Evolutionary conservation across 2,797 vertebrate species (phyloP), one percentile per base, ranked within the genome.

Genomic region (Sphaeramia orbicularis): DNA sequence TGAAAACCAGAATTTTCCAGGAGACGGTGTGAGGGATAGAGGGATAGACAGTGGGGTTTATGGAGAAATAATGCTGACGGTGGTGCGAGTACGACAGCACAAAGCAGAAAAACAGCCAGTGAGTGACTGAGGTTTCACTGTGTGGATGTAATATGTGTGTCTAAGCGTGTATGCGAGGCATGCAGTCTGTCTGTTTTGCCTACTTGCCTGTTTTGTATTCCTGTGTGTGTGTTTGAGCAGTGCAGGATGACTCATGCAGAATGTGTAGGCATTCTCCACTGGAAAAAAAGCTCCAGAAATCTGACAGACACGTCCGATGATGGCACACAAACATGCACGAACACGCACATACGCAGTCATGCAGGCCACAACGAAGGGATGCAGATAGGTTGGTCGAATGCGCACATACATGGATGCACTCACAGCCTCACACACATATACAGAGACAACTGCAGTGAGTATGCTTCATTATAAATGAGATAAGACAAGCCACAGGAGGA

Each of bases 241-340:
- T 65, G 48, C 24, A 1, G 48, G 66, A 79, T 86, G 90, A 90
- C 80, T 87, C 87, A 87, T 87, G 82, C 82, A 78, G 51, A 76
- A 74, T 52, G 79, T 81, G 84, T 78, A 71, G 76, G 86, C 71
- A 68, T 72, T 72, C 83, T 84, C 65, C 52, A 74, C 14, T 51
- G 71, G 74, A 62, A 37, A 78, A 65, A 24, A 24, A 24, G 65
- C 81, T 54, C 71, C 67, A 76, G 72, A 81, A 41, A 67, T 83
- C 65, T 78, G 80, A 84, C 70, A 65, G 78, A 80, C 63, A 74
- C 83, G 53, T 86, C 53, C 74, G 27, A 40, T 73, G 70, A 65
- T 52, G 52, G 50, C 73, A 60, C 73, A 66, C 61, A 51, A 58
- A 74, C 57, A 61, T 52, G 50, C 64, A 61, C 37, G n/a, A 16